Evolutionary conservation across 2,888 invertebrate species (phyloP), one percentile per base, ranked within the genome.

Genomic region (Fabriciana adippe): DNA sequence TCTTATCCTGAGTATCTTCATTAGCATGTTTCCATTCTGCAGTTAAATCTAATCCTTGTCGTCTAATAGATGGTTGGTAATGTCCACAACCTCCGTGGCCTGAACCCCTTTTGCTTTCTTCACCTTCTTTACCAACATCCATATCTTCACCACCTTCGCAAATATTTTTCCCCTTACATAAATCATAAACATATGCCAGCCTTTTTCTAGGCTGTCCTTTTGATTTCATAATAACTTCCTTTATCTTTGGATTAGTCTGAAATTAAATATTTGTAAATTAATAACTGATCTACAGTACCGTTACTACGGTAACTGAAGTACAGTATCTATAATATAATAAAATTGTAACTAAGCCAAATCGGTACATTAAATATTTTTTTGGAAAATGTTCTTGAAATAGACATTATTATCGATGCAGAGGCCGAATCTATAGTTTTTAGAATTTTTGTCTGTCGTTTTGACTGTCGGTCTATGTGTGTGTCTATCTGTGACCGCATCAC

Each of bases 21-120:
- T 99, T 99, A 0, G 97, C 95, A 86, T 99, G 97, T 89, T 98
- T 99, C 99, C 99, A 99, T 89, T 99, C 99, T 0, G 99, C 99
- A 0, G 96, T 95, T 54, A 99, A 93, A 79, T 99, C 99, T 55
- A 99, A 93, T 0, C 99, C 99, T 50, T 95, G 94, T 68, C 99
- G 93, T 70, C 97, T 94, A 63, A 99, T 97, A 65, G 96, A 97
- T 0, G 99, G 99, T 84, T 99, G 99, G 82, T 98, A 99, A 76
- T 99, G 95, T 77, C 99, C 99, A 90, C 99, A 99, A 80, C 99
- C 99, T 64, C 99, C 99, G 84, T 99, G 98, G 0, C 94, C 94
- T 8, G 93, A 89, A 16, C 94, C 94, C 74, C 81, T 86, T 86
- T 94, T 90, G 48, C 92, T 89, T 59, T 94, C 94, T 75, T 95